Base-by-base conservation (phyloP, 2,888 invertebrate species). In the Vesta saturnalis region DNA sequence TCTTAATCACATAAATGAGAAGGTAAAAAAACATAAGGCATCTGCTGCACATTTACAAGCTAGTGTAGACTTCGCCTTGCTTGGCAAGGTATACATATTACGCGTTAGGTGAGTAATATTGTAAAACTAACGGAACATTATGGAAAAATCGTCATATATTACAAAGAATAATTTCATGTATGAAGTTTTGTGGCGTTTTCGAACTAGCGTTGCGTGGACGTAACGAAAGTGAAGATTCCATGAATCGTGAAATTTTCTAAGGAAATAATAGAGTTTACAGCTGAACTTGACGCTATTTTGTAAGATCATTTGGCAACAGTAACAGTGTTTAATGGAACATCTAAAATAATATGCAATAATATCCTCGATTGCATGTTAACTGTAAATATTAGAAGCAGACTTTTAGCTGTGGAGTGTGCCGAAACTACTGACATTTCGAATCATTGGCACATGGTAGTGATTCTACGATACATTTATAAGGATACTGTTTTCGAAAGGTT, bases 141-240 rank as follows among this genome's bases (percentile, higher is more conserved):
- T 62, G 22, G 52, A 63, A 49, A 18, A 49, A 49, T 18, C 47
- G 47, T 15, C 10, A 49, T 8, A 49, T 74, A 21, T 64, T 78
- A 68, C 64, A 73, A 3, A 77, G 74, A 75, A 72, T 80, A 58
- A 79, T 80, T 12, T 64, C 78, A 55, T 79, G 77, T 69, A 74
- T 82, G 14, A 73, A 77, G 57, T 80, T 80, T 75, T 81, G 78
- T 74, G 76, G 77, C 5, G 72, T 68, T 15, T 79, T 78, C 70
- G 78, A 81, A 71, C 58, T 79, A 3, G 75, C 80, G 6, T 64
- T 80, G 6, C 62, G 78, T 16, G 79, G 77, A 39, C 77, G 78
- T 63, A 75, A 78, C 65, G 78, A 80, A 75, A 73, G 66, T n/a
- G 69, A 72, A 39, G 19, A 23, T 10, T 76, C 77, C 15, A 55